phyloP scores from a whole-genome alignment of 2,797 vertebrate genomes.

The Chelidonichthys spinosus region DNA sequence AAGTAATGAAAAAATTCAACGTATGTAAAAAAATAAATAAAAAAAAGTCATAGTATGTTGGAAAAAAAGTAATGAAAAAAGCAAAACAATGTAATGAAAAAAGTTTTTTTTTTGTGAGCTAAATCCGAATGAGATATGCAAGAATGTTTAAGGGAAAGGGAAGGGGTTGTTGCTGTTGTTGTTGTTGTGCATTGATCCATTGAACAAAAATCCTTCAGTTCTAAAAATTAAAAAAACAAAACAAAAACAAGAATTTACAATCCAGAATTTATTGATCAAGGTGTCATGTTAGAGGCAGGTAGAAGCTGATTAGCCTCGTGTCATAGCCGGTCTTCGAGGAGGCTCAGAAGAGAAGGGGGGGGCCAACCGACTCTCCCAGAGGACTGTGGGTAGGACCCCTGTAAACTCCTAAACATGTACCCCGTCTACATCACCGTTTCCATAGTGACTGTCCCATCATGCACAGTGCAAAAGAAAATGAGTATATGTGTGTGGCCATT shows the following conservation, averaged over 20 bases:
- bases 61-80: too few species aligned
- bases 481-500: too few species aligned
- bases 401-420: too few species aligned
- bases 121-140: conserved; percentile 70
- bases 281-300: conserved; percentile 35
- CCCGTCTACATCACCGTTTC: too few species aligned
- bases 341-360: conserved; percentile 16
- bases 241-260: not conserved
- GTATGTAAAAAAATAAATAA: too few species aligned
- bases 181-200: conserved; percentile 56
- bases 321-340: conserved; percentile 34
- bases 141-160: conserved; percentile 68
- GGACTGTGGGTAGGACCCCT: too few species aligned
- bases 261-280: conserved; percentile 57
- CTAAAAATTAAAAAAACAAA: conserved; percentile 11
- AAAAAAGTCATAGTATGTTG: too few species aligned
- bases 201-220: conserved; percentile 49
- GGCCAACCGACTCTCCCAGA: too few species aligned
- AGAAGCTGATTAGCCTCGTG: conserved; percentile 40
- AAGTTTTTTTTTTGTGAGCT: conserved; percentile 74
- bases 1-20: too few species aligned
- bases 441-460: too few species aligned
- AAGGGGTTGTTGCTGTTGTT: conserved; percentile 40
- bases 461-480: too few species aligned
- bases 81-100: too few species aligned